A percentile compares a stretch with the other conserved stretches of the same genome.
phyloP scores from a whole-genome alignment of 2,113 vertebrate genomes.

The Hepsetus odoe region DNA sequence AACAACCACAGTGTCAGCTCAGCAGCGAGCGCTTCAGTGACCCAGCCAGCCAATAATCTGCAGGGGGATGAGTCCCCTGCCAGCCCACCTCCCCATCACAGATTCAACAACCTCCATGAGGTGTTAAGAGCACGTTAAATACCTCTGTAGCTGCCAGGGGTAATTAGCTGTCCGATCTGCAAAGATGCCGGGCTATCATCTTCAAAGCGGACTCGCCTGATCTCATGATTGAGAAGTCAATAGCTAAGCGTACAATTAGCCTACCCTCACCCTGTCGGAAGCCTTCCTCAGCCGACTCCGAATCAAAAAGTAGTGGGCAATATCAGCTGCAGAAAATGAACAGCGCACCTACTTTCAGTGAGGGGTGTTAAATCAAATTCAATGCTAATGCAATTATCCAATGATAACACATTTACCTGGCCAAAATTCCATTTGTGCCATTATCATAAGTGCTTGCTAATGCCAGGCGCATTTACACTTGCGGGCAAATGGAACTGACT shows the following conservation, averaged over 20 bases:
- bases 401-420: constrained; percentile 31
- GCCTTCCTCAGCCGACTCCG: neutral
- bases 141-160: constrained; percentile 32
- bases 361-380: constrained; percentile 3
- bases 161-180: constrained; percentile 36
- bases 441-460: constrained; percentile 20
- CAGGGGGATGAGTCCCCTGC: constrained; percentile 34
- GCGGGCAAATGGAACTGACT: constrained; percentile 6
- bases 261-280: constrained; percentile 3
- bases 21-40: constrained; percentile 32
- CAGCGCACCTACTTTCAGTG: constrained; percentile 10
- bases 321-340: neutral
- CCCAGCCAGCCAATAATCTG: constrained; percentile 45
- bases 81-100: neutral
- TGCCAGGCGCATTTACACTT: neutral
- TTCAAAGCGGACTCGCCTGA: constrained; percentile 40
- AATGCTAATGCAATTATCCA: constrained; percentile 32
- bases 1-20: constrained; percentile 44
- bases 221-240: constrained; percentile 36
- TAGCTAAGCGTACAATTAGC: constrained; percentile 30
- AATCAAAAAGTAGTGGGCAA: neutral
- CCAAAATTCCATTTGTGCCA: constrained; percentile 24
- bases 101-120: constrained; percentile 20
- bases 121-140: constrained; percentile 51
- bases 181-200: constrained; percentile 19